phyloP scores from a whole-genome alignment of 2,113 vertebrate species.

The Noturus placidus region DNA sequence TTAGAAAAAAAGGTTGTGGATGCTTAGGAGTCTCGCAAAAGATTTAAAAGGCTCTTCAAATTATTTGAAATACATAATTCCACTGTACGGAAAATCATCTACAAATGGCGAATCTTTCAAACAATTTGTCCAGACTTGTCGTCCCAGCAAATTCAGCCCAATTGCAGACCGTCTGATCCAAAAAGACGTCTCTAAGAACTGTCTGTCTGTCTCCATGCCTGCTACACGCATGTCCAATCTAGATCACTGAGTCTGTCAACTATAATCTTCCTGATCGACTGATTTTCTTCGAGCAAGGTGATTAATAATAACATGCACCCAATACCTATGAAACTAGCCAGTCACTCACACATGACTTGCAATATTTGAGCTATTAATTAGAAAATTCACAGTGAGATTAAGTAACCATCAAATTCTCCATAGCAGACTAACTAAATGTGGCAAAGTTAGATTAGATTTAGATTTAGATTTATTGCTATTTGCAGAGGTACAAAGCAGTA shows the following conservation, averaged over 20 bases:
- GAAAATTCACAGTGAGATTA: not conserved
- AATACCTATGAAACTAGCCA: not conserved
- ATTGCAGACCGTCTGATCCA: too few relatives aligned
- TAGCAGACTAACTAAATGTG: not conserved
- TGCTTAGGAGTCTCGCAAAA: too few relatives aligned
- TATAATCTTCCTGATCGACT: slow-evolving; percentile 32
- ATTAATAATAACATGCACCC: not conserved
- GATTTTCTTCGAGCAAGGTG: not conserved
- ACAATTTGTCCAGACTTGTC: too few relatives aligned
- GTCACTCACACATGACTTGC: not conserved
- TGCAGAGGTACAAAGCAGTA: too few relatives aligned
- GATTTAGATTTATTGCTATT: too few relatives aligned
- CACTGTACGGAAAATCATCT: too few relatives aligned
- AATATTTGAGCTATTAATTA: not conserved
- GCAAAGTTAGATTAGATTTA: not conserved
- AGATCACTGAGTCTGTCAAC: slow-evolving; percentile 29
- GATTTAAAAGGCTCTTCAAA: too few relatives aligned
- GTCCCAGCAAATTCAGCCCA: too few relatives aligned
- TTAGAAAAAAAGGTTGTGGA: too few relatives aligned
- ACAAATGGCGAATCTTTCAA: too few relatives aligned
- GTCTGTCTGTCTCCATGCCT: not conserved
- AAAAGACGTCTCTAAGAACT: too few relatives aligned
- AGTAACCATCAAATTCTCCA: not conserved
- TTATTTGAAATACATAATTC: too few relatives aligned
- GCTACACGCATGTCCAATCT: slow-evolving; percentile 19